Percentiles rank a stretch among this genome's conserved stretches.
These are phyloP conservation scores for Drosophila parabipectinata DNA, from an alignment of 1,140 invertebrate species.

Conservation along the genomic window DNA sequence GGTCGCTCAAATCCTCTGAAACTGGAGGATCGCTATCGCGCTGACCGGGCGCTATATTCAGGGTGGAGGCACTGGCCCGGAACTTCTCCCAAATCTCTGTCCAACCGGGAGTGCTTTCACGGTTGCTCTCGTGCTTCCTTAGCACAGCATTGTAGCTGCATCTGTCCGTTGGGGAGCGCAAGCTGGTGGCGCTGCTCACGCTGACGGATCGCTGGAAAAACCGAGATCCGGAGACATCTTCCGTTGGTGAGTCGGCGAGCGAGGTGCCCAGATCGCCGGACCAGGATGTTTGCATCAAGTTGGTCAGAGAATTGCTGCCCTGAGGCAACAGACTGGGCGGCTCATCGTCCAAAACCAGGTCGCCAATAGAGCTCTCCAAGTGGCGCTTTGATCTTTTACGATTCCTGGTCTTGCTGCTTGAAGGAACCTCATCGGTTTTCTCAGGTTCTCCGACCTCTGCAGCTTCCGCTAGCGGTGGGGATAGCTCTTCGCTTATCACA, in stretches of 20 bases:
- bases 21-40: conserved; percentile 57
- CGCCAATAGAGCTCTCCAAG: conserved; percentile 45
- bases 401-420: conserved; percentile 11
- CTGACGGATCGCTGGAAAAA: conserved; percentile 71
- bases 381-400: conserved; percentile 44
- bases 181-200: conserved; percentile 54
- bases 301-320: conserved; percentile 73
- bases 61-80: conserved; percentile 57
- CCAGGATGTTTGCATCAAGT: conserved; percentile 81
- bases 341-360: conserved; percentile 18
- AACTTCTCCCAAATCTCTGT: conserved; percentile 72
- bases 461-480: background rate
- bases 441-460: background rate
- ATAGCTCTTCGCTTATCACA: conserved; percentile 64
- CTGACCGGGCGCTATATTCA: conserved; percentile 70
- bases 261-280: conserved; percentile 53
- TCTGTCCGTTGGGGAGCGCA: conserved; percentile 66
- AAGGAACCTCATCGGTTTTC: background rate
- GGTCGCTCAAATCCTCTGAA: conserved; percentile 56
- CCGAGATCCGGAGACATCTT: conserved; percentile 27
- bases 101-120: conserved; percentile 68
- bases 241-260: conserved; percentile 29
- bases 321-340: conserved; percentile 33
- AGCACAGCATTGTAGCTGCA: conserved; percentile 79
- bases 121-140: conserved; percentile 85